Evolutionary conservation across 2,888 invertebrate species (phyloP), one percentile per base, ranked within the genome.

Genomic region (Agriopis marginaria): DNA sequence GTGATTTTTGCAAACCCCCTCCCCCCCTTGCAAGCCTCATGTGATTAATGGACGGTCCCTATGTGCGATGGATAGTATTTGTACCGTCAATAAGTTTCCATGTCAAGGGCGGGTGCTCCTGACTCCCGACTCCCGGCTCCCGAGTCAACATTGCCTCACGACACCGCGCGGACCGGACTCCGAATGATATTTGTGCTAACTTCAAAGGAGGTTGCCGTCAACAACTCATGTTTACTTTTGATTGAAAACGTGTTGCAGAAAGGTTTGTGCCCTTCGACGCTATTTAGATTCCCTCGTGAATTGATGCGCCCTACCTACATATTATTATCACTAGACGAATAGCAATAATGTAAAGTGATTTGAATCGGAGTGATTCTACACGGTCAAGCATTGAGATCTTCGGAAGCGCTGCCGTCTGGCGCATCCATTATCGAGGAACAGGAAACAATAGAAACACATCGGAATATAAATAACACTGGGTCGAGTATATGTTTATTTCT

Each of bases 201-300:
- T 68, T 73, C 75, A 75, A 75, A 75, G 72, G 67, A 61, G 14
- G 32, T 40, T n/a, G 32, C 39, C 11, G 51, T 45, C 56, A 14
- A 42, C 32, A 7, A 7, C 32, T 7, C 47, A 40, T 62, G 58
- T 67, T 67, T 67, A 40, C 62, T 55, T 66, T 62, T 66, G 23
- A 42, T 56, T 56, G 56, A 55, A 49, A 61, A 54, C 47, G 39
- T 14, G n/a, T 44, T 53, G 45, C 59, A 53, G 56, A 55, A 14
- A 17, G 42, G 55, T 42, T 54, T 39, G 54, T 11, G 55, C 40
- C 55, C 55, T 54, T 55, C 40, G 9, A 14, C 3, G 0, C 9
- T 55, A 42, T 14, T 42, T 14, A 10, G 12, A 39, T 42, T 14
- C 10, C 12, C n/a, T 55, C 32, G 11, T 39, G 12, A 39, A 53